Evolutionary conservation across 1,140 invertebrate genomes (phyloP).

Genomic region (Agraylea sexmaculata): DNA sequence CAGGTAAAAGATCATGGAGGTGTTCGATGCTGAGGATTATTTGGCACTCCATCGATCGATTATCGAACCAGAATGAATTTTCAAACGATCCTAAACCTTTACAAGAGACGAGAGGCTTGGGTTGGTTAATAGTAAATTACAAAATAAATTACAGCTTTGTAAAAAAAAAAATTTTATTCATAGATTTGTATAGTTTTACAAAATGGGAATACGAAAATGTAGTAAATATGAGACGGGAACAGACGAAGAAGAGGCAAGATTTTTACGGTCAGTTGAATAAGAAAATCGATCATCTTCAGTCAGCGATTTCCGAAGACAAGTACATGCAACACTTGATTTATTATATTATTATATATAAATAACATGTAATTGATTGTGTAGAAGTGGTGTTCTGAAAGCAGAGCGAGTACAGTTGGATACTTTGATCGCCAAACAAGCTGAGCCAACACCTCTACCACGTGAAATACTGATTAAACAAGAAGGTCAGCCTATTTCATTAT

Average conservation of each 20-base stretch:
- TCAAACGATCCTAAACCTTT: conserved; percentile 13
- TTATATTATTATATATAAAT: conserved; percentile 1
- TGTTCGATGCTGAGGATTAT: conserved; percentile 10
- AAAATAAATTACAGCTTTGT: neutral
- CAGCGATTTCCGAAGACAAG: conserved; percentile 30
- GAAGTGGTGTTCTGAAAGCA: conserved; percentile 30
- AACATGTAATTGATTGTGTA: conserved; percentile 12
- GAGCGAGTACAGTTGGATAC: conserved; percentile 33
- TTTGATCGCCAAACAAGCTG: conserved; percentile 30
- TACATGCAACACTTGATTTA: conserved; percentile 16
- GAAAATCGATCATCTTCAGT: conserved; percentile 29
- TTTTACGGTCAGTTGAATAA: conserved; percentile 30
- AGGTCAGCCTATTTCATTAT: conserved; percentile 21
- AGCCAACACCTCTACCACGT: conserved; percentile 28
- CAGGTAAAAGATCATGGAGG: conserved; percentile 14
- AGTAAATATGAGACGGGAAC: conserved; percentile 28
- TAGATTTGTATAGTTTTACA: conserved; percentile 34
- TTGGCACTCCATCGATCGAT: conserved; percentile 14
- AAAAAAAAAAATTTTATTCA: conserved; percentile 8
- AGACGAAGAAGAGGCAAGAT: conserved; percentile 26
- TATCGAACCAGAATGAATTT: conserved; percentile 8
- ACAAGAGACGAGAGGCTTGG: neutral
- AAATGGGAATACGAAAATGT: conserved; percentile 29
- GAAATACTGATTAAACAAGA: conserved; percentile 27
- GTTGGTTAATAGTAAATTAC: too few relatives aligned